Percentiles rank a stretch among this genome's conserved stretches.
Conservation (phyloP, 2,888 invertebrate genomes). For the Chouioia cunea region DNA sequence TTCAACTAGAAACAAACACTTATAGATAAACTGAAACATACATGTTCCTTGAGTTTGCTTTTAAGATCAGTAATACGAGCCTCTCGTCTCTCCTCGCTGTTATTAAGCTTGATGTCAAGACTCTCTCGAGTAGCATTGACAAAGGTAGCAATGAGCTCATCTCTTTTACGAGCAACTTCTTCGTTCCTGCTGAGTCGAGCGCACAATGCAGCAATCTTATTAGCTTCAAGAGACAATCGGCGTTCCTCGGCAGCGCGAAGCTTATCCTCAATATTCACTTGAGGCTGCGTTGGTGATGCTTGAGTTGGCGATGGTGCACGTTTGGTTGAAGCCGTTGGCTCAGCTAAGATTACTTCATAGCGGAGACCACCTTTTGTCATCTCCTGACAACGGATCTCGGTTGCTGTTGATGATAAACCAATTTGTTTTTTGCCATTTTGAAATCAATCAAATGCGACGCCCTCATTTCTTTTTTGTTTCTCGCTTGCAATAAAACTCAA, state of each 20-base stretch:
- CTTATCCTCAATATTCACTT: slow-evolving; percentile 89
- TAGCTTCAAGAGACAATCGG: slow-evolving; percentile 88
- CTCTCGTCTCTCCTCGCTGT: slow-evolving; percentile 90
- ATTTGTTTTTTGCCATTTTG: not conserved
- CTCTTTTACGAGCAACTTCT: slow-evolving; percentile 89
- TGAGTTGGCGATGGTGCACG: slow-evolving; percentile 66
- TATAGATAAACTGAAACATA: slow-evolving; percentile 63
- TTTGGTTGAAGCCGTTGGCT: slow-evolving; percentile 77
- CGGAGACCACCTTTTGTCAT: slow-evolving; percentile 91
- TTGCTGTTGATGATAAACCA: slow-evolving; percentile 79
- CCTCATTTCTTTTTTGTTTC: too few relatives aligned
- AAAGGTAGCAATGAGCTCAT: slow-evolving; percentile 88
- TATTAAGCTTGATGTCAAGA: slow-evolving; percentile 92
- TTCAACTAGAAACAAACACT: not conserved
- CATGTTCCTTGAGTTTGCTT: slow-evolving; percentile 85
- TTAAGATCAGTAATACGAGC: slow-evolving; percentile 91
- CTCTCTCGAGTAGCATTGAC: slow-evolving; percentile 89
- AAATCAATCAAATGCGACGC: too few relatives aligned
- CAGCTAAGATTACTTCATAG: slow-evolving; percentile 92
- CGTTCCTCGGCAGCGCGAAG: slow-evolving; percentile 94
- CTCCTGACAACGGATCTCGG: slow-evolving; percentile 93
- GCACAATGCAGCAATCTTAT: slow-evolving; percentile 85
- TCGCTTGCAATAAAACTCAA: too few relatives aligned
- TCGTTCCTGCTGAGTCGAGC: slow-evolving; percentile 90
- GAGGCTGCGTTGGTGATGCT: slow-evolving; percentile 77